phyloP scores from a whole-genome alignment of 1,140 invertebrate genomes.

The Drosophila kikkawai region DNA sequence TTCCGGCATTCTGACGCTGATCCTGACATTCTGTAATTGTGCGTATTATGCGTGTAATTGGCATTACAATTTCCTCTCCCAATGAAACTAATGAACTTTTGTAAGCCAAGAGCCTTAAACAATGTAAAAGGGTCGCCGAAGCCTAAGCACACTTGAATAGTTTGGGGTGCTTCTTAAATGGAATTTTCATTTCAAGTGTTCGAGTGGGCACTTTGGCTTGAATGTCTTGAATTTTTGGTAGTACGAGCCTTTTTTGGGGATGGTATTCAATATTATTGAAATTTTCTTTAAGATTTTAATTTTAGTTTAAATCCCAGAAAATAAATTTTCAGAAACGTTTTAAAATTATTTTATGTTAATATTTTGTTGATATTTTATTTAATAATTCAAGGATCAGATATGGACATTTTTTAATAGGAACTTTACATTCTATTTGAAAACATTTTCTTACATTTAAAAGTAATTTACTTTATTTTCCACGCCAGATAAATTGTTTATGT shows the following conservation, averaged over 20 bases:
- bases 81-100: constrained; percentile 54
- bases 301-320: neutral
- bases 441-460: neutral
- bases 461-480: neutral
- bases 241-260: neutral
- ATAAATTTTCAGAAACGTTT: too few relatives aligned
- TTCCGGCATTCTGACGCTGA: constrained; percentile 27
- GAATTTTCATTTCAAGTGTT: constrained; percentile 1
- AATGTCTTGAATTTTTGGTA: neutral
- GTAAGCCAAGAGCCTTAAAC: constrained; percentile 17
- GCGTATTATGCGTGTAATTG: constrained; percentile 79
- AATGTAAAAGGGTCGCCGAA: constrained; percentile 8
- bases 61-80: constrained; percentile 58
- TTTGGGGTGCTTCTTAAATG: constrained; percentile 13
- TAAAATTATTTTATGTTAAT: too few relatives aligned
- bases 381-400: too few relatives aligned
- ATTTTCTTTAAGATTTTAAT: neutral
- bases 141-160: constrained; percentile 22
- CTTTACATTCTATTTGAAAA: neutral
- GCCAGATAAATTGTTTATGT: constrained; percentile 10
- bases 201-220: neutral
- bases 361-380: too few relatives aligned
- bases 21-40: constrained; percentile 59
- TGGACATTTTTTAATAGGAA: neutral
- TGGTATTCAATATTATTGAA: neutral